Percentiles rank a stretch among this genome's conserved stretches.
These are phyloP conservation scores for Saiga tatarica DNA, from an alignment of 2,113 vertebrate genomes.

Conservation along the genomic window DNA sequence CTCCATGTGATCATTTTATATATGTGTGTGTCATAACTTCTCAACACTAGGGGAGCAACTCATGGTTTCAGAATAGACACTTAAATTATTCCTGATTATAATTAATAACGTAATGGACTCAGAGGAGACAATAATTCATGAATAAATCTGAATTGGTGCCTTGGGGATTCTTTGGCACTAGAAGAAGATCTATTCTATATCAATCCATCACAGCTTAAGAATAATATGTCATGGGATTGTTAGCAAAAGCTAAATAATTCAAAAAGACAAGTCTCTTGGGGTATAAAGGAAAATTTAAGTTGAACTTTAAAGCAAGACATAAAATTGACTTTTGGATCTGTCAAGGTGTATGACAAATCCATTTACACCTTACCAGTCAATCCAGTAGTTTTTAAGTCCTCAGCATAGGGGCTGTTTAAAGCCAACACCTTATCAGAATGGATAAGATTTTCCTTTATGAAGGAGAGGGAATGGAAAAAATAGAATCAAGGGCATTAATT, in stretches of 20 bases:
- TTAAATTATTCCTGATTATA: conserved; percentile 13
- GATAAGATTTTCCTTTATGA: not conserved
- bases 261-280: conserved; percentile 37
- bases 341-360: conserved; percentile 55
- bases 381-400: not conserved
- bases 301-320: conserved; percentile 60
- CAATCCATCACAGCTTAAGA: conserved; percentile 8
- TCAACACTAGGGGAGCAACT: not conserved
- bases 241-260: conserved; percentile 67
- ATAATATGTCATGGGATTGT: conserved; percentile 56
- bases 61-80: not conserved
- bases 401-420: not conserved
- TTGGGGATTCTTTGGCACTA: conserved; percentile 35
- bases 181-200: conserved; percentile 8
- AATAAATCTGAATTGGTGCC: not conserved
- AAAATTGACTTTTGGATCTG: conserved; percentile 58
- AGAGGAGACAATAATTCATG: not conserved
- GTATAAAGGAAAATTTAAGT: conserved; percentile 53
- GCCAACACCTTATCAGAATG: not conserved
- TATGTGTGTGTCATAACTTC: not conserved
- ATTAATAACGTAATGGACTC: conserved; percentile 36
- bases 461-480: not conserved
- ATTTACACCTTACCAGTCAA: conserved; percentile 50
- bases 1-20: not conserved
- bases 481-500: not conserved